Evolutionary conservation across 2,113 vertebrate species (phyloP), one percentile per base, ranked within the genome.

Genomic region (Notothenia rossii): DNA sequence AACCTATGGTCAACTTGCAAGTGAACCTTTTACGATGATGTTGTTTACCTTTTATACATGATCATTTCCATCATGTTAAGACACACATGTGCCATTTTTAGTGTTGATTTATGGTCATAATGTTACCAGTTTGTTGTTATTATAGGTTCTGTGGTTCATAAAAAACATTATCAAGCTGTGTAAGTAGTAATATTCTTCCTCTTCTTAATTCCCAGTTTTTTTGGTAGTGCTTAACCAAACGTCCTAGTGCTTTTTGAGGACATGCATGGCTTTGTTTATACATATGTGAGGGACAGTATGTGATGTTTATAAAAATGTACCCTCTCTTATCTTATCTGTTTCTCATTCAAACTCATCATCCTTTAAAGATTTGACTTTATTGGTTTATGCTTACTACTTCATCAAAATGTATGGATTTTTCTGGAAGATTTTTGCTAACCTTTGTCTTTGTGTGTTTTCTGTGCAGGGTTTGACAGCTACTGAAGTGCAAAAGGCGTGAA

Each of bases 381-480:
- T 22, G 7, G 5, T 40, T 10, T 64, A 7, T 62, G 25, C 40
- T 43, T 58, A n/a, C 10, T 12, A 2, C 15, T 56, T 29, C n/a
- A 17, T n/a, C 14, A 12, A 29, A 50, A 33, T 1, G 3, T 25
- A 10, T 17, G 0, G 4, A 10, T n/a, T 36, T 54, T n/a, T 56
- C n/a, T 65, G 6, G 20, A 10, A 45, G 0, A 7, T 70, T 77
- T 29, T 68, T 0, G 2, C 70, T 86, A 60, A 84, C 49, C 6
- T 18, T 14, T 77, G 15, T 77, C 13, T 79, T 8, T 81, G 0
- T 83, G 8, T 87, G 22, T 72, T 68, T 4, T 84, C 40, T 76
- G 18, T 81, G 50, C 88, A 96, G 94, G 92, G 72, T 92, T 81
- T 75, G 40, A 86, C 86, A 69, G 77, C 83, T 81, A 81, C 82